These are phyloP conservation scores for Buphagus erythrorhynchus DNA, from an alignment of 2,797 vertebrate genomes.

Conservation along the genomic window DNA sequence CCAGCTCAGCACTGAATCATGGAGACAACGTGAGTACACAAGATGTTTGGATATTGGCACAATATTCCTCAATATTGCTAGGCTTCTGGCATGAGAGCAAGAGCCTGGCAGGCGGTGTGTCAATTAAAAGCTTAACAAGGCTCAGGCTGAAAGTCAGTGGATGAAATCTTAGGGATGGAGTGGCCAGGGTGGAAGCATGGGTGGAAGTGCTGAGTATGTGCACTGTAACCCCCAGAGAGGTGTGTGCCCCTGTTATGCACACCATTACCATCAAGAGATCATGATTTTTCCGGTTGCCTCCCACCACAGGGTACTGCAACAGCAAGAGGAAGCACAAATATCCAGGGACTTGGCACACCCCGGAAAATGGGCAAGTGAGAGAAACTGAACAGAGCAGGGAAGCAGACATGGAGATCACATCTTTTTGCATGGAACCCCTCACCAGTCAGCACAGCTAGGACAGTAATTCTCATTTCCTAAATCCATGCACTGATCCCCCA, in stretches of 20 bases:
- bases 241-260: background rate
- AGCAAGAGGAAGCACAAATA: background rate
- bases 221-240: background rate
- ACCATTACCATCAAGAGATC: background rate
- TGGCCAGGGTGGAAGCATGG: background rate
- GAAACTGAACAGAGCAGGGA: rapidly evolving
- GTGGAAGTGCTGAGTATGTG: background rate
- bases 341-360: background rate
- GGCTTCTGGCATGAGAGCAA: background rate
- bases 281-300: background rate
- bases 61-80: background rate
- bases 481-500: background rate
- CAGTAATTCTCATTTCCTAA: background rate
- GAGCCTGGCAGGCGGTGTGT: background rate
- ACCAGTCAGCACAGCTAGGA: background rate
- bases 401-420: rapidly evolving
- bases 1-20: background rate
- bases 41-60: background rate
- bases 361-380: background rate
- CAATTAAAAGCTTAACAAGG: background rate
- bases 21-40: rapidly evolving
- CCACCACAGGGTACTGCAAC: background rate
- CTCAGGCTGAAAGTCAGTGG: background rate
- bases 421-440: rapidly evolving
- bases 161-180: background rate